phyloP scores from a whole-genome alignment of 1,140 invertebrate genomes.

The Liolophura sinensis region DNA sequence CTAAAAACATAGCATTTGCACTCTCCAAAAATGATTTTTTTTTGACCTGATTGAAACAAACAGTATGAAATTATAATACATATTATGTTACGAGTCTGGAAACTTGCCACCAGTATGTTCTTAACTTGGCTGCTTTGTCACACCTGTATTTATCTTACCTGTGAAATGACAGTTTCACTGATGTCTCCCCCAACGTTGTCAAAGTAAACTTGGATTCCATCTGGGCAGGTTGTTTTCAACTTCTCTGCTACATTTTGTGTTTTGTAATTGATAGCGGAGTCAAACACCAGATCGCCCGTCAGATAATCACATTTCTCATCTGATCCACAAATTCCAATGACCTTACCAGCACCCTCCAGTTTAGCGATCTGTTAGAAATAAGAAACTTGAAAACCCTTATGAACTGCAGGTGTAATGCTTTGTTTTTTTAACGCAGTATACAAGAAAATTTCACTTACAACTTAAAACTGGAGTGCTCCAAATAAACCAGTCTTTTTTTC shows the following conservation, averaged over 20 bases:
- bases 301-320: conserved; percentile 43
- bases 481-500: not conserved
- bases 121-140: not conserved
- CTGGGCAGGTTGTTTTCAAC: conserved; percentile 36
- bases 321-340: conserved; percentile 51
- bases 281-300: conserved; percentile 39
- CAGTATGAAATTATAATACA: not conserved
- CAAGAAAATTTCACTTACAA: conserved; percentile 1
- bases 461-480: not conserved
- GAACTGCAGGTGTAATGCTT: not conserved
- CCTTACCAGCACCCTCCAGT: conserved; percentile 31
- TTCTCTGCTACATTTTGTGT: conserved; percentile 30
- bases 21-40: too few species aligned
- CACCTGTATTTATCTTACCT: conserved; percentile 28
- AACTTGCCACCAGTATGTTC: not conserved
- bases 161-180: conserved; percentile 46
- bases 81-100: not conserved
- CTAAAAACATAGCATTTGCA: too few species aligned
- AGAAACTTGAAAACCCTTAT: too few species aligned
- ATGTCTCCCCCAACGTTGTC: conserved; percentile 56
- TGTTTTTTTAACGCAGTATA: not conserved
- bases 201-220: conserved; percentile 52
- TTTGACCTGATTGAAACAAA: not conserved
- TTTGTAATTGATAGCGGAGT: conserved; percentile 49
- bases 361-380: conserved; percentile 36